Base-by-base conservation (phyloP, 2,113 vertebrate genomes). In the Chaenocephalus aceratus region DNA sequence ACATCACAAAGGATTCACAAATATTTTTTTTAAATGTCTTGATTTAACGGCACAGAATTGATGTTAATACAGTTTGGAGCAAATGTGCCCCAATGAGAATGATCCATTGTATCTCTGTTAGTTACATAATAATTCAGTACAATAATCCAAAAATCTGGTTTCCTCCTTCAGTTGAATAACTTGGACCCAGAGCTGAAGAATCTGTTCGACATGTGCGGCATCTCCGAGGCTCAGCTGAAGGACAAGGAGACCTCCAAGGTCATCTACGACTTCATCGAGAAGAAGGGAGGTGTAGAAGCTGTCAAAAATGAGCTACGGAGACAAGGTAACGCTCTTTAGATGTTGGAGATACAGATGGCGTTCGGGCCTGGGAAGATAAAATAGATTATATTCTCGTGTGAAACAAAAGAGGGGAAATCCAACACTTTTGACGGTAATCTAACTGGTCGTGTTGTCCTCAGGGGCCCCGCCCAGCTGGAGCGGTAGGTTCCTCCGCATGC, bases 241-340 rank as follows among this genome's bases (percentile, higher is more conserved):
- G 98, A 99, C 95, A 97, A 96, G 94, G 98, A 99, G 96, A 99
- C 98, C 36, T 99, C 98, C 18, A 99, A 98, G 94, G 97, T 96
- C 89, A 99, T 99, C 90, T 99, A 99, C 78, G 98, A 99, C 91
- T 98, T 99, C 92, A 99, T 99, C 69, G 98, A 99, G 94, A 97
- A 97, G 94, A 97, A 96, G 64, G 98, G 98, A 91, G 98, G 98
- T 26, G 97, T 99, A 65, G 98, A 99, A 93, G 97, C 98, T 67
- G 97, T 99, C 77, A 99, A 99, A 93, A 97, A 96, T 87, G 98
- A 99, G 84, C 92, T 99, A 10, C 95, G 98, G 75, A 96, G 97
- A 90, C 97, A 99, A 97, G 98, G 98, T 99, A 86, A 88, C 93
- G 80, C 51, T 5, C 36, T 41, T 7, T 41, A 4, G 10, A 45